Base-by-base conservation (phyloP, 2,797 vertebrate species). In the Pyrocephalus nanus region DNA sequence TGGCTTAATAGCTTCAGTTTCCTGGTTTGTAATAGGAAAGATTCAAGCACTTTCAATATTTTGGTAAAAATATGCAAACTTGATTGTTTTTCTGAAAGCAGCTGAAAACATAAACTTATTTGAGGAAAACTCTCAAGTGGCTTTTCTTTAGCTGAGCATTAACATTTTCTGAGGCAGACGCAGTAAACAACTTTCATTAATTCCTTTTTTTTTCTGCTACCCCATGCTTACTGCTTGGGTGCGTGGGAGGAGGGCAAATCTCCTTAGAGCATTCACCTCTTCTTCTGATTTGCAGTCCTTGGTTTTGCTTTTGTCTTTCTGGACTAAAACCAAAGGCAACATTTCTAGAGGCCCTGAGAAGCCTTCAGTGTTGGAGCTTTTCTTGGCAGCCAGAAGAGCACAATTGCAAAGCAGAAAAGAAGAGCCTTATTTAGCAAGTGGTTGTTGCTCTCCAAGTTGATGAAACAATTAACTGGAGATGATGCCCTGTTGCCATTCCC, bases 401-500 rank as follows among this genome's bases (percentile, higher is more conserved):
- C 70, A 73, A 85, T 48, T 92, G 92, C 93, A 93, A 83, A 77
- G 94, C 92, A 96, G 75, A 80, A 94, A 84, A 76, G 64, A 40
- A 70, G 74, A 36, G 38, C 86, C 77, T 87, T 79, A 89, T 96
- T 96, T 93, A 95, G 75, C 86, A 89, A 78, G 69, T 1, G 0
- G 57, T 60, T 91, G 67, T 36, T 82, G 53, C 65, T 88, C 80
- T 95, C 88, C 81, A 80, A 64, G 86, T 40, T 91, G 92, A 89
- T 87, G 92, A 95, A 92, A 92, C 74, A 92, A 93, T 96, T 90
- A 95, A 74, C 70, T 91, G 62, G 74, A 81, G 81, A 90, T 89
- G 91, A 90, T 86, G 79, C 75, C 34, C n/a, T 74, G 74, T 72
- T 93, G 84, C 86, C 50, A 42, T 81, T 84, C 70, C 88, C 51